Conservation (phyloP, 1,140 invertebrate species). For the Camponotus floridanus region DNA sequence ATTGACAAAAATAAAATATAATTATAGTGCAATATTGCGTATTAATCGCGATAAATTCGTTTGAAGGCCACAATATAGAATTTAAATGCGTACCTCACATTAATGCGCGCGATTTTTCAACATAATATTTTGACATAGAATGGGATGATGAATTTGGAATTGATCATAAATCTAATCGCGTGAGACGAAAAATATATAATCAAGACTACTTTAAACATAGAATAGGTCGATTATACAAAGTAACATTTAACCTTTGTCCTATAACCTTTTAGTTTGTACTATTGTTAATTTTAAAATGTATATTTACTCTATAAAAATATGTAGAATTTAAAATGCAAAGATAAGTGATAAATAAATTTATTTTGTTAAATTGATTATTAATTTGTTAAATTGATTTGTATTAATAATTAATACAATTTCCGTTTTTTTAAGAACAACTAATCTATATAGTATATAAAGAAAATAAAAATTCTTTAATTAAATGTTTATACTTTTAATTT, state of each 20-base stretch:
- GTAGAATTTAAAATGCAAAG: neutral
- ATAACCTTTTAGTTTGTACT: neutral
- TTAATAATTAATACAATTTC: conserved; percentile 6
- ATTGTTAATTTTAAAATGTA: too few relatives aligned
- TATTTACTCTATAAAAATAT: neutral
- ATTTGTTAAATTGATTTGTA: neutral
- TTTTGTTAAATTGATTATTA: neutral
- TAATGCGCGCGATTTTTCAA: neutral
- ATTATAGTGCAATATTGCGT: conserved; percentile 36
- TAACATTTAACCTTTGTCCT: neutral
- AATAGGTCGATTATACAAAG: neutral
- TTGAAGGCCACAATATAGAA: conserved; percentile 23
- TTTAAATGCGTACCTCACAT: conserved; percentile 17
- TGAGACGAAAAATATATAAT: conserved; percentile 6
- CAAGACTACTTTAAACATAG: neutral
- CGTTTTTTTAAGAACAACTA: neutral
- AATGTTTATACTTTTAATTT: too few relatives aligned
- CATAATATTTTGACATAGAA: neutral
- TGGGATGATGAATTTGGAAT: neutral
- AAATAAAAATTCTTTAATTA: too few relatives aligned
- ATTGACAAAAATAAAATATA: conserved; percentile 37
- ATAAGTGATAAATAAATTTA: neutral
- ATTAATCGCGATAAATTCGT: conserved; percentile 19
- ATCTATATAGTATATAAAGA: too few relatives aligned
- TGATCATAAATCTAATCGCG: neutral